Evolutionary conservation across 1,140 invertebrate species (phyloP).

Genomic region (Thaumatotibia leucotreta): DNA sequence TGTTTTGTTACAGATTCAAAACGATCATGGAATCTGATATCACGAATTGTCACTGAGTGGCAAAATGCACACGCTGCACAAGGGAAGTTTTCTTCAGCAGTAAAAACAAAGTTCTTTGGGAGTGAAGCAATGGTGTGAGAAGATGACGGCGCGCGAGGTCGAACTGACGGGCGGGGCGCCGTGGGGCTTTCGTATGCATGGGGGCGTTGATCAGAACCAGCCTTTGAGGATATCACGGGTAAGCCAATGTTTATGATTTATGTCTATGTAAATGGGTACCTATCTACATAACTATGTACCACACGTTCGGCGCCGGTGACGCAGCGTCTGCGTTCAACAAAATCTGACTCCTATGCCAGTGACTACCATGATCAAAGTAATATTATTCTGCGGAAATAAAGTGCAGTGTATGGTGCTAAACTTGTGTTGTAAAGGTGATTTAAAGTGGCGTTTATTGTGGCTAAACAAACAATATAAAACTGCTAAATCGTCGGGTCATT

Average conservation of each 20-base stretch:
- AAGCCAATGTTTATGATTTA: conserved; percentile 69
- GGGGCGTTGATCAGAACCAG: conserved; percentile 84
- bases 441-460: too few relatives aligned
- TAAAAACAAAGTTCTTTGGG: conserved; percentile 24
- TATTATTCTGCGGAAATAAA: too few relatives aligned
- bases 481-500: too few relatives aligned
- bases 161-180: conserved; percentile 88
- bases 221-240: conserved; percentile 88
- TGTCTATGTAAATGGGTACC: too few relatives aligned
- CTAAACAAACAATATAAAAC: too few relatives aligned
- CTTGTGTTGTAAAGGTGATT: too few relatives aligned
- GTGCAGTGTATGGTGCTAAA: too few relatives aligned
- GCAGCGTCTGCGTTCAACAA: too few relatives aligned
- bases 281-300: too few relatives aligned
- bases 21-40: neutral
- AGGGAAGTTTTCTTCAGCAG: neutral
- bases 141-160: conserved; percentile 83
- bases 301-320: too few relatives aligned
- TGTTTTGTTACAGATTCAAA: neutral
- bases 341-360: too few relatives aligned
- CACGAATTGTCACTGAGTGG: neutral
- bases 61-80: neutral
- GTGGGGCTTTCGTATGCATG: conserved; percentile 94
- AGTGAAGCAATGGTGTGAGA: conserved; percentile 51
- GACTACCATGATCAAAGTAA: too few relatives aligned